Evolutionary conservation across 2,797 vertebrate genomes (phyloP).

Genomic region (Acridotheres tristis): DNA sequence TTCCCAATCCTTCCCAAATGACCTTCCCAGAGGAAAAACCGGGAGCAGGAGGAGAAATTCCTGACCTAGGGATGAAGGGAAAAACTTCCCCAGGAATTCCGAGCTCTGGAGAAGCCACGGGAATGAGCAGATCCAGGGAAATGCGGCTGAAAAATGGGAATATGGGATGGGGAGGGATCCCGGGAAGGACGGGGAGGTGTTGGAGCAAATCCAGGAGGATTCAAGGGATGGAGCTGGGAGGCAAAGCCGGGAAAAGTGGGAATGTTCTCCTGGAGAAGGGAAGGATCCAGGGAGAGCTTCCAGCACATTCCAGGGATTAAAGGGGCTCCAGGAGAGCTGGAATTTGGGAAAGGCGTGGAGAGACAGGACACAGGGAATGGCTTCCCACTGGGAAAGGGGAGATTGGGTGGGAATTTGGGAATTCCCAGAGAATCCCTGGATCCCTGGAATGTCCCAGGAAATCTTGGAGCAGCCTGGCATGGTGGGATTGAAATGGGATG

Average conservation of each 20-base stretch:
- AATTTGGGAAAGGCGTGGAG: background rate
- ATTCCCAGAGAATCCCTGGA: background rate
- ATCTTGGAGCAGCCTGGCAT: accelerated
- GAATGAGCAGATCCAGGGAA: background rate
- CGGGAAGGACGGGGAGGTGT: accelerated
- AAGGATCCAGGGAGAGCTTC: background rate
- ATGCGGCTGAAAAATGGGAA: accelerated
- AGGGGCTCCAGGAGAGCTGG: background rate
- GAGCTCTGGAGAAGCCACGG: accelerated
- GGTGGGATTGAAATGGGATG: background rate
- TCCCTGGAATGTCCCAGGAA: background rate
- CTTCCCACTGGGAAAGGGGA: background rate
- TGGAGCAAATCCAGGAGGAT: background rate
- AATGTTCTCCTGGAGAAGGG: background rate
- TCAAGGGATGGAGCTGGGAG: background rate
- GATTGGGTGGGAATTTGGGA: background rate
- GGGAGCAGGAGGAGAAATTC: background rate
- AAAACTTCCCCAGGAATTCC: background rate
- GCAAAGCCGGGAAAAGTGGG: background rate
- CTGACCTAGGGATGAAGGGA: background rate
- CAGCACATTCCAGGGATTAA: no score
- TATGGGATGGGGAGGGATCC: accelerated
- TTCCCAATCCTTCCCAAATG: background rate
- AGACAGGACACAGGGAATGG: background rate
- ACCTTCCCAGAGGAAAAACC: background rate